These are phyloP conservation scores for Harlomillsia oculata DNA, from an alignment of 1,140 invertebrate species.

Conservation along the genomic window DNA sequence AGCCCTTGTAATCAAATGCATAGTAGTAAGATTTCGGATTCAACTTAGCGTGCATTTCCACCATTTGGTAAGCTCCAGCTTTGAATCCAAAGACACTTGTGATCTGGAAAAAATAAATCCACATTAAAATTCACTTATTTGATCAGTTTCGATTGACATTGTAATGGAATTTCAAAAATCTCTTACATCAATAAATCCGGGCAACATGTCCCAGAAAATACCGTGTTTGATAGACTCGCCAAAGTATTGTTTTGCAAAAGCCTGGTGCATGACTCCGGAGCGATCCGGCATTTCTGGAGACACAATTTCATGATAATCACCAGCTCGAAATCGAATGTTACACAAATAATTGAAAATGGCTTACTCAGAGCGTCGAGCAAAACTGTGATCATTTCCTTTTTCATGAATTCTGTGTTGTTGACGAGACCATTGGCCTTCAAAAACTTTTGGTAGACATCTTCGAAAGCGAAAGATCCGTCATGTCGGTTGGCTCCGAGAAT, in stretches of 20 bases:
- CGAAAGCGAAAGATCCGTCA: slow-evolving; percentile 18
- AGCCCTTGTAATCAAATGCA: slow-evolving; percentile 10
- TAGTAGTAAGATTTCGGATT: slow-evolving; percentile 15
- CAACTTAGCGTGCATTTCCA: slow-evolving; percentile 9
- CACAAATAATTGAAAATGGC: background rate
- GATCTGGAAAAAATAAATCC: slow-evolving; percentile 11
- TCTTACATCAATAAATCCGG: slow-evolving; percentile 22
- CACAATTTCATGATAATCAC: background rate
- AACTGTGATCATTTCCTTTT: slow-evolving; percentile 15
- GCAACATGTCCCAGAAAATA: slow-evolving; percentile 9
- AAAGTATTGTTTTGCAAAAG: slow-evolving; percentile 10
- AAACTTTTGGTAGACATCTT: slow-evolving; percentile 7
- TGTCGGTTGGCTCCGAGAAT: slow-evolving; percentile 12
- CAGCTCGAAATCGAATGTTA: background rate
- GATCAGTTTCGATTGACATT: background rate
- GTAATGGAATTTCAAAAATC: background rate
- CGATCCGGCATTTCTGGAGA: slow-evolving; percentile 8
- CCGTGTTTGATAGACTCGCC: slow-evolving; percentile 16
- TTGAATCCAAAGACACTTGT: slow-evolving; percentile 15
- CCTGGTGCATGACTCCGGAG: slow-evolving; percentile 2
- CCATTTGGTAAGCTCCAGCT: slow-evolving; percentile 12
- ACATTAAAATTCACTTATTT: background rate
- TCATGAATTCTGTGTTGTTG: slow-evolving; percentile 16
- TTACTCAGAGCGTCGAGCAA: slow-evolving; percentile 14
- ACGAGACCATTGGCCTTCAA: slow-evolving; percentile 8